Conservation (phyloP, 2,888 invertebrate species). For the Teleogryllus oceanicus region DNA sequence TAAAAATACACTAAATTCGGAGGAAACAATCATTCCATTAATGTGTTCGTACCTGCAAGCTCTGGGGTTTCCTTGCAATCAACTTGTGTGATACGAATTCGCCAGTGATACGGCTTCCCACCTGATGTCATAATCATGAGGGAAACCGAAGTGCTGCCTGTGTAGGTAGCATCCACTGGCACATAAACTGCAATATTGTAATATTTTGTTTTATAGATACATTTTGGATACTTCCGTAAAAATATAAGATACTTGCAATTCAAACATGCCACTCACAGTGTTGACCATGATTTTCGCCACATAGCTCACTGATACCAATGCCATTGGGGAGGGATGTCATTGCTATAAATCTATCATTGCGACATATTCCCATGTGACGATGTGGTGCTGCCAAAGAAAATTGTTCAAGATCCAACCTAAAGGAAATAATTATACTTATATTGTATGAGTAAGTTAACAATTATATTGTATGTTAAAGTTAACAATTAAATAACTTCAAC, state of each 20-base stretch:
- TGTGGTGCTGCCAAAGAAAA: conserved; percentile 53
- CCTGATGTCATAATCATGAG: conserved; percentile 49
- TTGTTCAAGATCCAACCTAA: conserved; percentile 55
- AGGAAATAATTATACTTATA: conserved; percentile 30
- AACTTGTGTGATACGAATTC: conserved; percentile 59
- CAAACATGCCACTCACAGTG: conserved; percentile 51
- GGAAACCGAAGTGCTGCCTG: conserved; percentile 45
- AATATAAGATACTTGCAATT: not conserved
- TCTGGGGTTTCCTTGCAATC: conserved; percentile 49
- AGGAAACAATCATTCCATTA: too few relatives aligned
- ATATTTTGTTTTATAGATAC: not conserved
- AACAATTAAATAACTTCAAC: too few relatives aligned
- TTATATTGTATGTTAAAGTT: conserved; percentile 32
- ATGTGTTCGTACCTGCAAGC: conserved; percentile 26
- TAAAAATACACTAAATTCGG: too few relatives aligned
- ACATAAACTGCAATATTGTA: conserved; percentile 49
- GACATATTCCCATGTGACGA: conserved; percentile 30
- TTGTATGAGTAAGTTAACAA: conserved; percentile 5
- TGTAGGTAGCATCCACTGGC: conserved; percentile 48
- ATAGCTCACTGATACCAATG: conserved; percentile 51
- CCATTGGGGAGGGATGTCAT: conserved; percentile 33
- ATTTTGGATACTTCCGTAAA: not conserved
- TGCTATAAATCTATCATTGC: conserved; percentile 30
- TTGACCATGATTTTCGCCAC: conserved; percentile 62
- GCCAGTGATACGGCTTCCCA: conserved; percentile 48